Evolutionary conservation across 2,113 vertebrate genomes (phyloP), one percentile per base, ranked within the genome.

Genomic region (Orientallactaga bullata): DNA sequence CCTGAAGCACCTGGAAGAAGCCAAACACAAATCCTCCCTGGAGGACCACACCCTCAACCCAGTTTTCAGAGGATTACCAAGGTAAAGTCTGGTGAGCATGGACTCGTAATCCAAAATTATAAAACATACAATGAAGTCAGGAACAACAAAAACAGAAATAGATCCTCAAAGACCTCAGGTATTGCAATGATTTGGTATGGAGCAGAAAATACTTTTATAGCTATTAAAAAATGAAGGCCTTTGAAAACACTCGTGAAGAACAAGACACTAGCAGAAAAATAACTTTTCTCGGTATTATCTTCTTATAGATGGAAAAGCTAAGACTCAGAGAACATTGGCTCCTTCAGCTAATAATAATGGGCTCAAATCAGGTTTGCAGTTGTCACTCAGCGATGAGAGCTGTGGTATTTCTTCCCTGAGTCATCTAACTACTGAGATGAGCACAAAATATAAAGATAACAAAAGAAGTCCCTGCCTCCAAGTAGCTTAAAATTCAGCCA

Each of bases 71-170:
- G 13, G 61, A 95, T 94, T 95, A 73, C 35, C 78, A 93, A 42
- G n/a, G 63, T 89, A 92, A 92, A 89, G 61, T 91, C 71, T 86
- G 80, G 42, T 89, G 30, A 96, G 72, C 68, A 78, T 82, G 55
- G 96, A 91, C 51, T 87, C 80, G 65, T 78, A 94, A 93, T 96
- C 71, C 47, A 93, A 97, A 96, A 92, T 95, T 83, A 84, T 72
- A 95, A 95, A 96, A 73, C 69, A 82, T 51, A 89, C n/a, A 71
- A 55, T 81, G 91, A 94, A 96, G 39, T n/a, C 71, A 95, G 68
- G 82, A 96, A 81, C 65, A 96, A 95, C 24, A 65, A 90, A 86
- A 96, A 69, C 32, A 83, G 79, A 90, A 80, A 86, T 58, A 84
- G 74, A 77, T 66, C 51, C 32, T 94, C 86, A 90, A 91, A 90